These are phyloP conservation scores for Catocala sponsa DNA, from an alignment of 2,888 invertebrate species.

Conservation along the genomic window DNA sequence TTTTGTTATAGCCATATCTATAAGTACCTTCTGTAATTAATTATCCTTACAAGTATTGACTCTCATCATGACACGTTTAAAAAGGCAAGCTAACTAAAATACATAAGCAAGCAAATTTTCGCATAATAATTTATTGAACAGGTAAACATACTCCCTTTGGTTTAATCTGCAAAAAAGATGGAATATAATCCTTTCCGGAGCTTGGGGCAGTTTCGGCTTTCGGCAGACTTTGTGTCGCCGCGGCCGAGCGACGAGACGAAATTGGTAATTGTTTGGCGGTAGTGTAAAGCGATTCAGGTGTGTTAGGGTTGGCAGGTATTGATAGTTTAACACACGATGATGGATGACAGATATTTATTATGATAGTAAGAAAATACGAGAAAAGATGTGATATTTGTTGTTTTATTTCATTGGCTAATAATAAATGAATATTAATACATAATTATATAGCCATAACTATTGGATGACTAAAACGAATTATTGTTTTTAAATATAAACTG, in stretches of 20 bases:
- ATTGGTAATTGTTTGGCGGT: conserved; percentile 76
- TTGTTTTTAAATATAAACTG: too few species aligned
- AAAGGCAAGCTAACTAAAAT: conserved; percentile 9
- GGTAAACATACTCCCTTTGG: conserved; percentile 69
- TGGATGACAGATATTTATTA: neutral
- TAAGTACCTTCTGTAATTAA: neutral
- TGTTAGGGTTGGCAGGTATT: conserved; percentile 65
- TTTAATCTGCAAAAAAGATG: conserved; percentile 77
- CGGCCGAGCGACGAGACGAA: conserved; percentile 58
- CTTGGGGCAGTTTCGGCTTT: conserved; percentile 65
- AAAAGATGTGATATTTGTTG: too few species aligned
- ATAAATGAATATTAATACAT: too few species aligned
- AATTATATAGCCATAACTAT: too few species aligned
- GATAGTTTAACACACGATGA: too few species aligned
- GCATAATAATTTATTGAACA: conserved; percentile 53
- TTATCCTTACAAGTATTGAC: neutral
- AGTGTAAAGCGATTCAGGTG: conserved; percentile 65
- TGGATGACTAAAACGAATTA: too few species aligned
- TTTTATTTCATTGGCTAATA: too few species aligned
- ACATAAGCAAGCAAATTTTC: conserved; percentile 25
- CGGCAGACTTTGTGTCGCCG: conserved; percentile 85
- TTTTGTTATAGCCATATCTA: neutral
- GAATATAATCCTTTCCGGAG: conserved; percentile 82
- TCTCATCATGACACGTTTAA: neutral
- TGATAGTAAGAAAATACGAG: too few species aligned